Evolutionary conservation across 2,113 vertebrate species (phyloP).

Genomic region (Actenoides hombroni): DNA sequence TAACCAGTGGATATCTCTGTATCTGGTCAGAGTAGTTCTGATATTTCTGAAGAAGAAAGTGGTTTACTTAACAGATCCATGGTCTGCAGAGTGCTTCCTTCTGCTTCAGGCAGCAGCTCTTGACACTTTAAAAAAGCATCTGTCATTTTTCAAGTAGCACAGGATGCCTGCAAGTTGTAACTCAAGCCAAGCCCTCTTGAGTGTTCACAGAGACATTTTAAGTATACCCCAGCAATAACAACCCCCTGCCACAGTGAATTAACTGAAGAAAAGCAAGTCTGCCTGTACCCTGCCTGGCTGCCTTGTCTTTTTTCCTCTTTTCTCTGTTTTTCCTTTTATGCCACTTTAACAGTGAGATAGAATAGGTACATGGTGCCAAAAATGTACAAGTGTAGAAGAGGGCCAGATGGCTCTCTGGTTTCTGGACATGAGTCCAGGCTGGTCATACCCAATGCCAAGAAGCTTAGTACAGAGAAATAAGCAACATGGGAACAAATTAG

Average conservation of each 20-base stretch:
- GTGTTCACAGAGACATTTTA: conserved; percentile 10
- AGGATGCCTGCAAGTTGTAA: neutral
- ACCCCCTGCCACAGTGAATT: neutral
- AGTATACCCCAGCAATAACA: neutral
- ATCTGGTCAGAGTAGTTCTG: neutral
- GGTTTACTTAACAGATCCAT: neutral
- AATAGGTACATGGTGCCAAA: neutral
- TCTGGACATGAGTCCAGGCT: neutral
- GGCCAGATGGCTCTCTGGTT: neutral
- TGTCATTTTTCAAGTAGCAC: conserved; percentile 32
- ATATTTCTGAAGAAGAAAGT: neutral
- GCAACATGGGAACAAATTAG: neutral
- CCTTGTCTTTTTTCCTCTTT: neutral
- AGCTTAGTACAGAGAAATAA: neutral
- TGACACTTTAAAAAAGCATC: conserved; percentile 5
- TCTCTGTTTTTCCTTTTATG: neutral
- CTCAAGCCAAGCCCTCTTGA: neutral
- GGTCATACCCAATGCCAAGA: neutral
- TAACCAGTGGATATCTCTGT: neutral
- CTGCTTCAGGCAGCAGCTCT: neutral
- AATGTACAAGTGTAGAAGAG: neutral
- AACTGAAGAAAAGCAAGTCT: neutral
- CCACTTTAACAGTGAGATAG: neutral
- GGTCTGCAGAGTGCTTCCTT: neutral
- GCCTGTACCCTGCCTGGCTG: neutral